Conservation (phyloP, 1,140 invertebrate genomes). For the Drosophila lini region DNA sequence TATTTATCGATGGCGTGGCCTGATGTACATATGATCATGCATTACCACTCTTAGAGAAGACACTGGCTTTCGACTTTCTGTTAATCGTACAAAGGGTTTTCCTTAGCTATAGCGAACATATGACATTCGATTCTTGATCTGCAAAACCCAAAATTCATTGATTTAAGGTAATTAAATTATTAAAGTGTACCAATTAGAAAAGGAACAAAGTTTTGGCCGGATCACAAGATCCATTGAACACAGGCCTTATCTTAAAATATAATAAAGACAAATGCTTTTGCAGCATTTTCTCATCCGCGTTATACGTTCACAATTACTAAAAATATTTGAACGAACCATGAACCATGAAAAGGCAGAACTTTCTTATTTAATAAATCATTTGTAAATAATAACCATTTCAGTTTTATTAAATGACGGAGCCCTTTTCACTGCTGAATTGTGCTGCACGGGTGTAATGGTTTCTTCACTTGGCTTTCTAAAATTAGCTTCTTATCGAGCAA, state of each 20-base stretch:
- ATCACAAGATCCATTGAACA: background rate
- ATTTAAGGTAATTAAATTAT: conserved; percentile 29
- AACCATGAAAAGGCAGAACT: background rate
- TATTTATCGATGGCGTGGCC: conserved; percentile 27
- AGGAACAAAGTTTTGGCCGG: conserved; percentile 6
- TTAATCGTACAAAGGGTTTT: conserved; percentile 56
- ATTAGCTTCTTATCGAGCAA: no score
- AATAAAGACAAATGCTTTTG: conserved; percentile 8
- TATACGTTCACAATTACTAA: background rate
- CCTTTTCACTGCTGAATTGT: no score
- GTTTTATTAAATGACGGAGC: background rate
- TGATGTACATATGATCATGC: conserved; percentile 23
- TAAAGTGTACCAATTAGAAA: conserved; percentile 6
- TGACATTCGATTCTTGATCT: conserved; percentile 48
- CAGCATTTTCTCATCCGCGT: background rate
- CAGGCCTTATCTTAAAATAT: conserved; percentile 4
- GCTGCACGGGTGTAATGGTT: no score
- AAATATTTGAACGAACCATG: background rate
- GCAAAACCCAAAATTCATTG: conserved; percentile 8
- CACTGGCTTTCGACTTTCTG: conserved; percentile 32
- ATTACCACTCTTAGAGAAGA: conserved; percentile 10
- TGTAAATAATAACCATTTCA: background rate
- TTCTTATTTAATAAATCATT: background rate
- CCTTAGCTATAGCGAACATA: conserved; percentile 17
- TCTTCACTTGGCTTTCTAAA: no score